Percentiles rank a stretch among this genome's conserved stretches.
These are phyloP conservation scores for Salvator merianae DNA, from an alignment of 2,113 vertebrate species.

Conservation along the genomic window DNA sequence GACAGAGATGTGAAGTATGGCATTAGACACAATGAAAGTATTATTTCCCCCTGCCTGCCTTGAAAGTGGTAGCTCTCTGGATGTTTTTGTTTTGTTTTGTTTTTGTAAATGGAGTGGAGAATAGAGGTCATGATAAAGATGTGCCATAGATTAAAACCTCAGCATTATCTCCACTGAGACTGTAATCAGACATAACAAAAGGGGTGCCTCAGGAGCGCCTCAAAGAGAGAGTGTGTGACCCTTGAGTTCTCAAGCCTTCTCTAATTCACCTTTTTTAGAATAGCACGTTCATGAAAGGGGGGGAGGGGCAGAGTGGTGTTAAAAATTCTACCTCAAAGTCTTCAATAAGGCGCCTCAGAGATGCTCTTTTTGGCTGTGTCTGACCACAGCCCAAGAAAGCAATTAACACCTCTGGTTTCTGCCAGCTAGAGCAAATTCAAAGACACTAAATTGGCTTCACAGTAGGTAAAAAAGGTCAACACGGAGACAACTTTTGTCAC, in stretches of 20 bases:
- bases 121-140: conserved; percentile 17
- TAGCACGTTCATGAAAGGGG: too few species aligned
- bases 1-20: not conserved
- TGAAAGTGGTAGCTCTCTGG: not conserved
- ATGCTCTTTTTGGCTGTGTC: too few species aligned
- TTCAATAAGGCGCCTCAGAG: too few species aligned
- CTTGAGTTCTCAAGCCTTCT: too few species aligned
- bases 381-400: too few species aligned
- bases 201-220: too few species aligned
- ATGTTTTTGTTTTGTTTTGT: too few species aligned
- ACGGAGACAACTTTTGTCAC: not conserved
- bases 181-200: too few species aligned
- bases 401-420: not conserved
- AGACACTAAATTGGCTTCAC: not conserved
- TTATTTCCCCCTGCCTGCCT: not conserved
- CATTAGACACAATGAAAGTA: not conserved
- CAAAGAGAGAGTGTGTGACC: too few species aligned
- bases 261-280: too few species aligned
- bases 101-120: not conserved
- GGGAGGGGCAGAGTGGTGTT: too few species aligned
- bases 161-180: not conserved
- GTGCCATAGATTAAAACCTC: conserved; percentile 1
- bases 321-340: too few species aligned
- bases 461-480: not conserved
- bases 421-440: not conserved